Evolutionary conservation across 2,888 invertebrate species (phyloP), one percentile per base, ranked within the genome.

Genomic region (Phania funesta): DNA sequence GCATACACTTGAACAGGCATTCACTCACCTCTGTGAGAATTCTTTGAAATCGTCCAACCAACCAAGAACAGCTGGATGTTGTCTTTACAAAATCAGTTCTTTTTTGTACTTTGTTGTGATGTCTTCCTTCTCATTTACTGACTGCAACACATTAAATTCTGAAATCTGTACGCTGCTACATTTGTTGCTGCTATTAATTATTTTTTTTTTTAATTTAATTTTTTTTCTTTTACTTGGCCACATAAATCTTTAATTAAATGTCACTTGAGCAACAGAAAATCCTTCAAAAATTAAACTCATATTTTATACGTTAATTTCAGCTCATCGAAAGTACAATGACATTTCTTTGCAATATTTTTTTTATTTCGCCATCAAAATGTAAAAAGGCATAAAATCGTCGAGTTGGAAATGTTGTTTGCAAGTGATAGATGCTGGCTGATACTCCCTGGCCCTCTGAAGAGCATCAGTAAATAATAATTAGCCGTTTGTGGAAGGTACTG

Each of bases 171-270:
- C 62, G 50, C 26, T 22, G n/a, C 18, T 13, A 22, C 24, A 13
- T 41, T 6, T 67, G 41, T 29, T 46, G 26, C 16, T 35, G 22
- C 13, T 2, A 11, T 35, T 35, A 13, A 13, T 7, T 32, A 8
- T 7, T 3, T 6, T 2, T 32, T 32, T 13, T 20, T 24, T 22
- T 24, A 35, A 54, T 24, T 5, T 35, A 3, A 32, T 26, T 38
- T 26, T 24, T 22, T 38, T 48, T 20, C 13, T 60, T 52, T 52
- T 26, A 3, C 24, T 77, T 77, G 26, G 46, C 35, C 29, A 68
- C 54, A 80, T 71, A 71, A 78, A 80, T 74, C 74, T 74, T 74
- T 74, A 80, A 68, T 80, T 74, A 80, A 80, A 80, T 80, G 74
- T 74, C 74, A 80, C 67, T 80, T 67, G 62, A 13, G 60, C 24